Percentiles rank a stretch among this genome's conserved stretches.
phyloP scores from a whole-genome alignment of 64 coral and sea anemone species.

The Porites australiensis region DNA sequence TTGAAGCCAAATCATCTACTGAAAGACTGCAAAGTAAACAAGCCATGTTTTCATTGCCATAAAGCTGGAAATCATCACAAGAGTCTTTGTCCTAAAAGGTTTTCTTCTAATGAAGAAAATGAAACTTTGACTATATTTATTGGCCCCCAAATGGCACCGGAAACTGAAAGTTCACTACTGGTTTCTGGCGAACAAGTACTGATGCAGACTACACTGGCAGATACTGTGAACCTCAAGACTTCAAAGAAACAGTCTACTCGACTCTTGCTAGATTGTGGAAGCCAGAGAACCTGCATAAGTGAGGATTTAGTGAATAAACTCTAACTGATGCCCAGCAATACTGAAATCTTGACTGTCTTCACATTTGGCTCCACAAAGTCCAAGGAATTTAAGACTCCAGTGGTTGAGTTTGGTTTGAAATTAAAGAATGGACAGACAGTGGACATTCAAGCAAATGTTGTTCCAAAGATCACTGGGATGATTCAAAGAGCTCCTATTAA shows the following conservation, averaged over 20 bases:
- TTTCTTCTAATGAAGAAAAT: constrained; percentile 13
- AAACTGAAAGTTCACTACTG: constrained; percentile 44
- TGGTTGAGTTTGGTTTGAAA: too few relatives aligned
- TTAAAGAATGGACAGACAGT: too few relatives aligned
- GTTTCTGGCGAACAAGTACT: constrained; percentile 44
- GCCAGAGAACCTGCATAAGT: constrained; percentile 56
- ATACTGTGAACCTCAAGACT: constrained; percentile 32
- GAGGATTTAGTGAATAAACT: constrained; percentile 61
- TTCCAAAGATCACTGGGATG: too few relatives aligned
- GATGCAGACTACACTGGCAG: constrained; percentile 30
- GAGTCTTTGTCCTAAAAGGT: constrained; percentile 67
- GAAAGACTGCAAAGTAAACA: constrained; percentile 62
- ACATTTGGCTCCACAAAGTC: too few relatives aligned
- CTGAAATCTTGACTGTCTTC: constrained; percentile 40
- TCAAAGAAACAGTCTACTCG: constrained; percentile 36
- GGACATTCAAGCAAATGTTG: too few relatives aligned
- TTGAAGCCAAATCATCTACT: constrained; percentile 65
- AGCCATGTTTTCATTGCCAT: constrained; percentile 64
- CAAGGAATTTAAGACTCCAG: too few relatives aligned
- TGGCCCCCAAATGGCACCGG: background rate
- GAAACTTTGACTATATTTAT: constrained; percentile 22
- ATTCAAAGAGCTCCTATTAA: too few relatives aligned
- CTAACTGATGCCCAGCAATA: constrained; percentile 34
- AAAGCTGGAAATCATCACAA: constrained; percentile 62
- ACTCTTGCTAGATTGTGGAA: constrained; percentile 40